Conservation (phyloP, 2,888 invertebrate species). For the Eupeodes luniger region DNA sequence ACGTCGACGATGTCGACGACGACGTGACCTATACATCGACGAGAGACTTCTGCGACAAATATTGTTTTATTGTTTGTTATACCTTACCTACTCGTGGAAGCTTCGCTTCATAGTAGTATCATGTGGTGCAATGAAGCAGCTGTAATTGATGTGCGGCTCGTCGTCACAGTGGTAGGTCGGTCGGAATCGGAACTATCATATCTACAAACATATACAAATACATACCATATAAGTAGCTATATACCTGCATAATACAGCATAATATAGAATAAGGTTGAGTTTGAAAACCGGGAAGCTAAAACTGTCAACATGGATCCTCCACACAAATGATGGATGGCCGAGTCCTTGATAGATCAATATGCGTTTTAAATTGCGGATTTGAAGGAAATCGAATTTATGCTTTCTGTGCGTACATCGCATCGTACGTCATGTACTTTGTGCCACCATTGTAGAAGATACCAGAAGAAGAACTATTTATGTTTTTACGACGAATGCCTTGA, state of each 20-base stretch:
- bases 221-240: too few species aligned
- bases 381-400: slow-evolving; percentile 65
- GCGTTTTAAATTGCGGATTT: slow-evolving; percentile 61
- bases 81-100: neutral
- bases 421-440: too few species aligned
- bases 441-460: neutral
- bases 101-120: slow-evolving; percentile 1
- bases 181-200: slow-evolving; percentile 1
- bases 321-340: slow-evolving; percentile 58
- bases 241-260: neutral
- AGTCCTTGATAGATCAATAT: slow-evolving; percentile 73
- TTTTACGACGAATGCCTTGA: slow-evolving; percentile 25
- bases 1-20: too few species aligned
- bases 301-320: slow-evolving; percentile 63
- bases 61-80: neutral
- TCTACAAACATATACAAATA: neutral
- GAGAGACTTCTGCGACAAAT: neutral
- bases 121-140: slow-evolving; percentile 56
- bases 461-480: slow-evolving; percentile 42
- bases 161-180: neutral
- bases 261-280: slow-evolving; percentile 34
- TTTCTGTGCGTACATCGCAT: slow-evolving; percentile 20
- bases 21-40: neutral
- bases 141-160: slow-evolving; percentile 47
- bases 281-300: slow-evolving; percentile 68